These are phyloP conservation scores for Acromyrmex heyeri DNA, from an alignment of 1,140 invertebrate species.

Conservation along the genomic window DNA sequence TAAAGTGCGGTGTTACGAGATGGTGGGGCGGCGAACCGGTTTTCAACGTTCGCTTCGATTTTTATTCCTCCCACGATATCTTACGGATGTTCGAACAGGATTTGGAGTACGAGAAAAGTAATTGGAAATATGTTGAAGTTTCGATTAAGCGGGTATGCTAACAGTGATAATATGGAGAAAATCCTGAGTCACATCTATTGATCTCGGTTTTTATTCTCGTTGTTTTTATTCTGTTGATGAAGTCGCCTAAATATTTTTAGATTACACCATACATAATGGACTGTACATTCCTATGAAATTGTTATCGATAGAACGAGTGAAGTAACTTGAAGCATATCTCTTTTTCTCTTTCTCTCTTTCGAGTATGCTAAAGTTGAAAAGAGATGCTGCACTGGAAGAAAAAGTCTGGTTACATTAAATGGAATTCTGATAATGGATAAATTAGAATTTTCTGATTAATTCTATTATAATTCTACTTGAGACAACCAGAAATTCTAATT, in stretches of 20 bases:
- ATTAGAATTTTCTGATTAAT: no score
- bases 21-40: slow-evolving; percentile 72
- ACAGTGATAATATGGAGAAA: background rate
- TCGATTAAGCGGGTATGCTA: background rate
- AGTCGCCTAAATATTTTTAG: background rate
- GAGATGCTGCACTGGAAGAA: no score
- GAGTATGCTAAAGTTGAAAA: no score
- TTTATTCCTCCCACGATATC: slow-evolving; percentile 77
- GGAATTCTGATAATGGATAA: no score
- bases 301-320: no score
- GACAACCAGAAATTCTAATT: no score
- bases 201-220: background rate
- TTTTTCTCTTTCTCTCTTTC: no score
- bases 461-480: no score
- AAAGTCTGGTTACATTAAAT: no score
- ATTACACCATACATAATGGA: background rate
- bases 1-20: slow-evolving; percentile 36
- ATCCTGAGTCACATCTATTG: background rate
- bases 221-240: background rate
- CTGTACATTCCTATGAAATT: no score
- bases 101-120: slow-evolving; percentile 68
- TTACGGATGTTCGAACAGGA: slow-evolving; percentile 68
- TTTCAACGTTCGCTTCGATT: slow-evolving; percentile 74
- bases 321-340: no score
- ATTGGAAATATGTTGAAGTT: slow-evolving; percentile 6